Conservation (phyloP, 2,888 invertebrate species). For the Lycocerus yunnanus region DNA sequence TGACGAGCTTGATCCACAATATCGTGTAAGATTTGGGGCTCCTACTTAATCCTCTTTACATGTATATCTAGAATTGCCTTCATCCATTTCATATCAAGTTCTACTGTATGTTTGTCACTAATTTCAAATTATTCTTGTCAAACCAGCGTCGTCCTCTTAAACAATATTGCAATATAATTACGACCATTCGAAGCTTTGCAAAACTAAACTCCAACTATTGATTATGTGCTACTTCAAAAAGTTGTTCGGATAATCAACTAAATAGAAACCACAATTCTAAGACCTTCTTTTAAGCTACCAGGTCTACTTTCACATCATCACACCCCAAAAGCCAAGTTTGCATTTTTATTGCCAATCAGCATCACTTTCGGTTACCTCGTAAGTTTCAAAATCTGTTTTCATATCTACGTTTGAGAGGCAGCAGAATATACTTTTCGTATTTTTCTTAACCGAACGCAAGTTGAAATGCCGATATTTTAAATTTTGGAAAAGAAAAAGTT, state of each 20-base stretch:
- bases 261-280: background rate
- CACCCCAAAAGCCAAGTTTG: background rate
- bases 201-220: background rate
- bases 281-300: background rate
- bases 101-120: constrained; percentile 22
- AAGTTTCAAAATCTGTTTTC: background rate
- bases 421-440: too few relatives aligned
- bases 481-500: too few relatives aligned
- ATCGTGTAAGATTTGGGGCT: constrained; percentile 40
- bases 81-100: constrained; percentile 41
- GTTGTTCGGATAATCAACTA: background rate
- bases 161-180: constrained; percentile 1
- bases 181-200: background rate
- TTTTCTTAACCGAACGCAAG: too few relatives aligned
- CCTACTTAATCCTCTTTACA: constrained; percentile 41
- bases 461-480: too few relatives aligned
- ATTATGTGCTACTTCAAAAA: background rate
- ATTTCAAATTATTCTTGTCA: constrained; percentile 27
- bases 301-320: background rate
- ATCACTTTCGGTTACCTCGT: background rate
- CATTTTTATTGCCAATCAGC: background rate
- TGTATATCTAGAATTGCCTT: constrained; percentile 40
- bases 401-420: too few relatives aligned
- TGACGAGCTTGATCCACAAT: constrained; percentile 45
- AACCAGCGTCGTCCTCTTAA: constrained; percentile 4